Evolutionary conservation across 2,888 invertebrate species (phyloP).

Genomic region (Penaeus monodon): DNA sequence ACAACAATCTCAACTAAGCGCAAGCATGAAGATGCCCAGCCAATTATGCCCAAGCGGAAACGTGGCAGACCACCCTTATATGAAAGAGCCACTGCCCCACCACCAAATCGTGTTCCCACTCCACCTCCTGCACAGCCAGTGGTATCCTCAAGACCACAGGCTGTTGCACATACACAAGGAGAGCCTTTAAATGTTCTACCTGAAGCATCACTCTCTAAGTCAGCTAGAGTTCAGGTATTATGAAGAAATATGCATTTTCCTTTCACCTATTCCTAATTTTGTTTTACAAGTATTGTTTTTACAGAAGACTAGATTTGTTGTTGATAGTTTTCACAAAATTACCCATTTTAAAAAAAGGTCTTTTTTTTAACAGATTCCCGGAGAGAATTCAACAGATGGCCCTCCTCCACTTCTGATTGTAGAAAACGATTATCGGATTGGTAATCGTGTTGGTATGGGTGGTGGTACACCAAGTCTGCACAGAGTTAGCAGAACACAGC

Average conservation of each 20-base stretch:
- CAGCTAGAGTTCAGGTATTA: slow-evolving; percentile 49
- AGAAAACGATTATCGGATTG: slow-evolving; percentile 58
- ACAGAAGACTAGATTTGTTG: no score
- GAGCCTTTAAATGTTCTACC: slow-evolving; percentile 35
- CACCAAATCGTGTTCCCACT: slow-evolving; percentile 6
- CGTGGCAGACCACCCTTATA: slow-evolving; percentile 61
- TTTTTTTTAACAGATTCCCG: slow-evolving; percentile 46
- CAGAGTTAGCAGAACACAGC: slow-evolving; percentile 49
- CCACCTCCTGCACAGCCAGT: slow-evolving; percentile 28
- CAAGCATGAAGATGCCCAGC: slow-evolving; percentile 53
- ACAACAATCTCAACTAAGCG: slow-evolving; percentile 33
- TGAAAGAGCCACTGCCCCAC: slow-evolving; percentile 32
- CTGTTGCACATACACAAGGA: slow-evolving; percentile 16
- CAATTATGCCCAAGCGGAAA: slow-evolving; percentile 52
- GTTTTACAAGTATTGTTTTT: neutral
- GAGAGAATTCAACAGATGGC: slow-evolving; percentile 37
- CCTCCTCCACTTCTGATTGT: slow-evolving; percentile 50
- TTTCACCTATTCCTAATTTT: neutral
- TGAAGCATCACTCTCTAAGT: slow-evolving; percentile 55
- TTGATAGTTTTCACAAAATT: neutral
- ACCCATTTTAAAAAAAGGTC: neutral
- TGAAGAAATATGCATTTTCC: neutral
- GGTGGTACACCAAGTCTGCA: slow-evolving; percentile 39
- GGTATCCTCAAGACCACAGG: slow-evolving; percentile 14
- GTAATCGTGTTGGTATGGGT: slow-evolving; percentile 31